Evolutionary conservation across 2,888 invertebrate species (phyloP).

Genomic region (Drosophila mettleri): DNA sequence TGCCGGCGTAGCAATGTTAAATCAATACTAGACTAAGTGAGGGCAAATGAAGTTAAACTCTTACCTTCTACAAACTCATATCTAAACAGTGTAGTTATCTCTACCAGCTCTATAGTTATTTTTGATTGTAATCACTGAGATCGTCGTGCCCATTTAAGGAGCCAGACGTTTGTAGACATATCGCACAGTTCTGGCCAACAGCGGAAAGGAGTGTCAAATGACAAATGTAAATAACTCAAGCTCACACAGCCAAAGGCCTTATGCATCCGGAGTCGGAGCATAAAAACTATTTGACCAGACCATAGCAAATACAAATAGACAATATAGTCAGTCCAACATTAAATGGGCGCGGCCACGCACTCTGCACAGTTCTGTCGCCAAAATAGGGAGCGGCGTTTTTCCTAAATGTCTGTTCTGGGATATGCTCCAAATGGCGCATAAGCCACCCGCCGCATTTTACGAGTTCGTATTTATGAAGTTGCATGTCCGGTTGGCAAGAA

Average conservation of each 20-base stretch:
- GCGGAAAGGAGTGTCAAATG: constrained; percentile 14
- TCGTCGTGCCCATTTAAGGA: constrained; percentile 6
- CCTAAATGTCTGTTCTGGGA: constrained; percentile 39
- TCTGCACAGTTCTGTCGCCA: constrained; percentile 7
- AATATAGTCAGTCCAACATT: constrained; percentile 13
- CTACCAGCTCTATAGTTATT: background rate
- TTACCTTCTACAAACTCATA: background rate
- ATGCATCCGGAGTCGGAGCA: constrained; percentile 71
- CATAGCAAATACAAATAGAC: background rate
- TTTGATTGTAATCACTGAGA: constrained; percentile 2
- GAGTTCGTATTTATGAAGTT: constrained; percentile 66
- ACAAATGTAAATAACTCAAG: constrained; percentile 42
- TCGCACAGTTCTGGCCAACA: background rate
- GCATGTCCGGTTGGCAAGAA: constrained; percentile 53
- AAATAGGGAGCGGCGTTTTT: constrained; percentile 43
- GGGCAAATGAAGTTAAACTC: background rate
- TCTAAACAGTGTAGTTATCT: background rate
- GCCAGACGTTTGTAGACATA: background rate
- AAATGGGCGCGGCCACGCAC: constrained; percentile 50
- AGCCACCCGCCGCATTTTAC: constrained; percentile 49
- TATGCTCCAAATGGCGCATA: constrained; percentile 35
- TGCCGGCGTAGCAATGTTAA: constrained; percentile 4
- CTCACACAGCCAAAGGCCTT: constrained; percentile 59
- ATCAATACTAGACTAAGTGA: background rate
- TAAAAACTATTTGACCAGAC: constrained; percentile 33